Base-by-base conservation (phyloP, 2,113 vertebrate genomes). In the Panurus biarmicus region DNA sequence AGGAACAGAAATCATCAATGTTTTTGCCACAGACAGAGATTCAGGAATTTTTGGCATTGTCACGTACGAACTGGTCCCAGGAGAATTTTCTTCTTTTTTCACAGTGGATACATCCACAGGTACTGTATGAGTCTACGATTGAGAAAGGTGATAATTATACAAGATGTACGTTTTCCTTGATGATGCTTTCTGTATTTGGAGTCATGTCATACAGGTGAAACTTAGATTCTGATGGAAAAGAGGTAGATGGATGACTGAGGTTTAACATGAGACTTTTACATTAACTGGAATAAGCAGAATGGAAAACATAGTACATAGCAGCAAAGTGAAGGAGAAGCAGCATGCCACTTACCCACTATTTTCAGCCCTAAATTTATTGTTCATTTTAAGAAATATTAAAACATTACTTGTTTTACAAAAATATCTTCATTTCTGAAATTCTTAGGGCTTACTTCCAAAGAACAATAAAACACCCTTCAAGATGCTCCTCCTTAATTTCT, bases 11-110 rank as follows among this genome's bases (percentile, higher is more conserved):
- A 90, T 99, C 94, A 83, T 99, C 91, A 98, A 67, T 12, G 97
- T 99, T 26, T 85, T 98, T n/a, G 99, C 99, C 18, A 98, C 98
- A 1, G 99, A 99, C 97, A 97, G 90, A 89, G 99, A 99, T 94
- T 97, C 97, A 1, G 99, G 98, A 47, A 31, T 83, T 15, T 98
- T 97, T 23, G 99, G 99, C 1, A 18, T 77, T 44, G 98, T 99
- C 88, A 95, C 95, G 12, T 99, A 99, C 0, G 90, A 98, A 31
- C 71, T 99, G 33, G 53, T 98, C 8, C 97, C 98, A 0, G 98
- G 98, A 60, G 98, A 99, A 87, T 89, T 97, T 94, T 98, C 98
- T 5, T 96, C 97, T 48, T 83, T 98, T 73, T 99, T 99, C 88
- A 93, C 97, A 11, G 93, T 99, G 85, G 98, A 99, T 88, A 40